These are phyloP conservation scores for Alviniconcha strummeri DNA, from an alignment of 2,888 invertebrate genomes.

Conservation along the genomic window DNA sequence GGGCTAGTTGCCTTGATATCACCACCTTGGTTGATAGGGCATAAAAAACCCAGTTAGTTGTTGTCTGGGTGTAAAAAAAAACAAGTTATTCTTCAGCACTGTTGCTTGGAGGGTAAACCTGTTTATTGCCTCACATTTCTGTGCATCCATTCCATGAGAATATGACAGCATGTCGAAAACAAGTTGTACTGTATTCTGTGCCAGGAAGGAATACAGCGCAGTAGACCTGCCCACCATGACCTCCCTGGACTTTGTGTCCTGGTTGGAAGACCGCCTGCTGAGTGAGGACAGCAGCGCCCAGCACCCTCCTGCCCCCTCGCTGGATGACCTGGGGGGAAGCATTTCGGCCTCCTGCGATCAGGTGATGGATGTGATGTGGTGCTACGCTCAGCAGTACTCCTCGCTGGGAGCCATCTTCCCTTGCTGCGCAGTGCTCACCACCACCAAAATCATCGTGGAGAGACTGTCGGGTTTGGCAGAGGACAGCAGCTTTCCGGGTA, in stretches of 20 bases:
- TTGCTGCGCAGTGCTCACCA: slow-evolving; percentile 63
- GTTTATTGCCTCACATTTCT: no score
- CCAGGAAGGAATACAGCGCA: slow-evolving; percentile 31
- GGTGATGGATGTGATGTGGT: slow-evolving; percentile 64
- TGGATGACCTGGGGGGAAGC: slow-evolving; percentile 25
- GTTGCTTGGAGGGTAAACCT: no score
- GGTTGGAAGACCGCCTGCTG: slow-evolving; percentile 56
- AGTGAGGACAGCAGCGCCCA: slow-evolving; percentile 35
- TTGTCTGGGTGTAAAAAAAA: no score
- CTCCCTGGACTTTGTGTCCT: slow-evolving; percentile 49
- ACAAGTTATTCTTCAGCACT: no score
- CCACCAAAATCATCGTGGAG: slow-evolving; percentile 59
- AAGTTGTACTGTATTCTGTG: not conserved
- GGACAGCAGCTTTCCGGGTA: slow-evolving; percentile 51
- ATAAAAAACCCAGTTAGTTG: no score
- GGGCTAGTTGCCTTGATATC: no score
- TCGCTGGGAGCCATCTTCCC: slow-evolving; percentile 48
- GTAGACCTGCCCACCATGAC: slow-evolving; percentile 50
- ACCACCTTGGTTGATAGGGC: no score
- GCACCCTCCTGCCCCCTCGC: not conserved
- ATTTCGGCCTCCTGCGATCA: slow-evolving; percentile 43
- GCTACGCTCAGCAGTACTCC: slow-evolving; percentile 61
- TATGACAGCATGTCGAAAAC: no score
- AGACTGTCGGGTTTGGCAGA: slow-evolving; percentile 47
- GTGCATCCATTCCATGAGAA: no score